Evolutionary conservation across 2,113 vertebrate species (phyloP).

Genomic region (Rissa tridactyla): DNA sequence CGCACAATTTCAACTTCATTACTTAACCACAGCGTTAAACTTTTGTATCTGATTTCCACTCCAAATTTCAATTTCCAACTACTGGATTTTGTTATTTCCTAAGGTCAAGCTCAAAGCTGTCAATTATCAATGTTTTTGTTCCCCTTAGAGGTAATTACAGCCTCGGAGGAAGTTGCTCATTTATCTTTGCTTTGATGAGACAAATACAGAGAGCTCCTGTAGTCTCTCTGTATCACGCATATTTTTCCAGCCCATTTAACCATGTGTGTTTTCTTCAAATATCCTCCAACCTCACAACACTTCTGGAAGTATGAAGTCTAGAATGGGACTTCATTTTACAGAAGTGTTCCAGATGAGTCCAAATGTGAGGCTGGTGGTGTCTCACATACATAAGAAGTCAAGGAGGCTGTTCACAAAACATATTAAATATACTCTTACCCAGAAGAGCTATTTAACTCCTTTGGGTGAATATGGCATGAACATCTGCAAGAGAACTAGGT

Average conservation of each 20-base stretch:
- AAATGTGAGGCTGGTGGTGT: background rate
- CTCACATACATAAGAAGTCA: background rate
- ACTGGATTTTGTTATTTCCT: slow-evolving; percentile 38
- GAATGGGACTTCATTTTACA: background rate
- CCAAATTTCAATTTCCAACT: background rate
- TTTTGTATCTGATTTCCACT: background rate
- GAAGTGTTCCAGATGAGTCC: background rate
- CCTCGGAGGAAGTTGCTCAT: slow-evolving; percentile 2
- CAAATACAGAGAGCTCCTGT: slow-evolving; percentile 9
- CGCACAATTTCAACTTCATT: background rate
- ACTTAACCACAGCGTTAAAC: background rate
- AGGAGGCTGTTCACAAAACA: background rate
- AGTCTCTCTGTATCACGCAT: background rate
- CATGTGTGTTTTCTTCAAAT: background rate
- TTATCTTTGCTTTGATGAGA: slow-evolving; percentile 56
- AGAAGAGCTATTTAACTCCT: background rate
- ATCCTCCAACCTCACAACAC: background rate
- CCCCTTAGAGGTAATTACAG: slow-evolving; percentile 39
- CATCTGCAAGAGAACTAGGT: background rate
- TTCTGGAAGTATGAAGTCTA: background rate
- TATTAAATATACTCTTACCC: background rate
- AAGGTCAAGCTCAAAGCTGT: slow-evolving; percentile 45
- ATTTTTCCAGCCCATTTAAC: slow-evolving; percentile 41
- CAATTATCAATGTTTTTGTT: slow-evolving; percentile 48
- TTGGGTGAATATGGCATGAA: background rate